A percentile compares a stretch with the other conserved stretches of the same genome.
Evolutionary conservation across 2,797 vertebrate genomes (phyloP).

Genomic region (Syndactyla subalaris): DNA sequence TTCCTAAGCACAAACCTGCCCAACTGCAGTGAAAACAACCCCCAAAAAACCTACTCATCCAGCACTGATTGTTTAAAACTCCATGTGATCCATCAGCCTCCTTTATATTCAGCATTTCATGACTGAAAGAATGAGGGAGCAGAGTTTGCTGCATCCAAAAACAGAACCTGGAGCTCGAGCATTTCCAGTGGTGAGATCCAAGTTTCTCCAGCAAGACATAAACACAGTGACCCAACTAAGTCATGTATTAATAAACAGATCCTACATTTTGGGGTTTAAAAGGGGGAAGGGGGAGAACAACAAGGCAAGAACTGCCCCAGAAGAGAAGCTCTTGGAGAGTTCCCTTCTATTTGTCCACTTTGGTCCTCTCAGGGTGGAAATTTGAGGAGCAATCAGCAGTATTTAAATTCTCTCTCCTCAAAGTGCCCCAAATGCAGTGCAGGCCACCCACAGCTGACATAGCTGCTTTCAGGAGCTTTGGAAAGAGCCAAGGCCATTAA

Average conservation of each 20-base stretch:
- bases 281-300: background rate
- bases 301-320: background rate
- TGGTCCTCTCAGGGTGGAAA: background rate
- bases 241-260: background rate
- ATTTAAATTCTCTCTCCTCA: background rate
- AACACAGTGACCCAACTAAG: no score
- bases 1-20: background rate
- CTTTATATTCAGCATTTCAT: background rate
- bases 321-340: background rate
- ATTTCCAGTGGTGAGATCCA: background rate
- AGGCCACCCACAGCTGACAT: background rate
- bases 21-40: background rate
- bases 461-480: background rate
- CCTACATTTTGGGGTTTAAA: accelerated
- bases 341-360: background rate
- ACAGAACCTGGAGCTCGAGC: background rate
- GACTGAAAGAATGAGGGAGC: background rate
- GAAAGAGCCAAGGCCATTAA: background rate
- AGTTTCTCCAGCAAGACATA: background rate
- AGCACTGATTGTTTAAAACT: background rate
- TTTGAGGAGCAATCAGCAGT: background rate
- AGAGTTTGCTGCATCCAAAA: background rate
- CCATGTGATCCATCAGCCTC: background rate
- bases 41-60: background rate
- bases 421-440: background rate